These are phyloP conservation scores for Pomatorhinus ruficollis DNA, from an alignment of 2,113 vertebrate species.

Conservation along the genomic window DNA sequence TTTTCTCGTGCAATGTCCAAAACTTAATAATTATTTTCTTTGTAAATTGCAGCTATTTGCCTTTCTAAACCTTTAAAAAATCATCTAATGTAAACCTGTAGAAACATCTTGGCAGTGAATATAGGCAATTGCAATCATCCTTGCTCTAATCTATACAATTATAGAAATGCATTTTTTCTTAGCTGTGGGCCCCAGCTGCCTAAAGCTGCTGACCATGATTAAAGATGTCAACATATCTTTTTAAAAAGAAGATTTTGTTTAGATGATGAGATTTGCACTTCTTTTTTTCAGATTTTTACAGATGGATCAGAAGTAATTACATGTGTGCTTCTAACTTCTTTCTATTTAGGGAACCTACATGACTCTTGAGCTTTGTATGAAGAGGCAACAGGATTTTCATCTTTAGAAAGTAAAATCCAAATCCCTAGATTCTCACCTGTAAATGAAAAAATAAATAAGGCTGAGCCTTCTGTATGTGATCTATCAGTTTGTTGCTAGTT, in stretches of 20 bases:
- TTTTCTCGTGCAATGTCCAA: neutral
- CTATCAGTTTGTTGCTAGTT: neutral
- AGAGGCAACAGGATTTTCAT: neutral
- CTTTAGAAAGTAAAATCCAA: neutral
- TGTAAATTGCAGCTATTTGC: neutral
- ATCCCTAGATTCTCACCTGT: neutral
- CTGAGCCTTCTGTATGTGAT: neutral
- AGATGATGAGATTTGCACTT: neutral
- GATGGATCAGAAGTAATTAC: neutral
- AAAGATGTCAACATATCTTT: neutral
- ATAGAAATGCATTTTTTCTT: conserved; percentile 16
- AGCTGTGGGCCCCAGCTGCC: conserved; percentile 11
- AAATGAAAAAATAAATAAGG: neutral
- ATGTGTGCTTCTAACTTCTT: neutral
- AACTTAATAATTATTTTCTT: conserved; percentile 32
- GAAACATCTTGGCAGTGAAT: conserved; percentile 9
- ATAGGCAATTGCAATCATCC: neutral
- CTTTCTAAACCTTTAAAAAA: conserved; percentile 6
- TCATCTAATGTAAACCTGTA: conserved; percentile 15
- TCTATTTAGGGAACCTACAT: neutral
- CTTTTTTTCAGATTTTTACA: neutral
- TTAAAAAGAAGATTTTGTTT: conserved; percentile 2
- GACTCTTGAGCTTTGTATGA: neutral
- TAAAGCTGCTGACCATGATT: neutral
- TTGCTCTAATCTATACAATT: conserved; percentile 34